These are phyloP conservation scores for Metacarcinus magister DNA, from an alignment of 2,888 invertebrate species.

Conservation along the genomic window DNA sequence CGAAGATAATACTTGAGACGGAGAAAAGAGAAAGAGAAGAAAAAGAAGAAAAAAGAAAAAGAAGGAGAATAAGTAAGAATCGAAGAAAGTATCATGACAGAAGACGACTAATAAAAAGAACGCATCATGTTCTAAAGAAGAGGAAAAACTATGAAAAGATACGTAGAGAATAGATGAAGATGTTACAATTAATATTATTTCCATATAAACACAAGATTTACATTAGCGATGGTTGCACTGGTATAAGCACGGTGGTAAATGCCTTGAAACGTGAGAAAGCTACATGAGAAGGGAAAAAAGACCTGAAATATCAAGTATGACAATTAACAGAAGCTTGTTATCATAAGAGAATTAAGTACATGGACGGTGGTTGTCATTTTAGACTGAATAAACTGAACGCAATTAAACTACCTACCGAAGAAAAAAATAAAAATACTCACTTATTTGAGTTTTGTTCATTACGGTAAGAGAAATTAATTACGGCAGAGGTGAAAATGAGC, in stretches of 20 bases:
- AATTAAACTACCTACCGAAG: no score
- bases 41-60: neutral
- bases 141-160: neutral
- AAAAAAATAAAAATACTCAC: neutral
- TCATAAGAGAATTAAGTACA: no score
- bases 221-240: neutral
- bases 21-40: neutral
- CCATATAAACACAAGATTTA: neutral
- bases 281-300: neutral
- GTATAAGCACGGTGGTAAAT: neutral
- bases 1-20: neutral
- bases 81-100: neutral
- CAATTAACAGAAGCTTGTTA: no score
- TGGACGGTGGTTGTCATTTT: no score
- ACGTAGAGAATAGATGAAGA: neutral
- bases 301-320: no score
- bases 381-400: no score
- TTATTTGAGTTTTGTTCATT: neutral
- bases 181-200: neutral
- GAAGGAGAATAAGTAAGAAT: neutral
- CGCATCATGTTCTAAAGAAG: neutral
- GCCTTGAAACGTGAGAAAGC: neutral
- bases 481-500: neutral
- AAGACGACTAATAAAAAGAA: neutral
- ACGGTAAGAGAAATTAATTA: neutral